Evolutionary conservation across 1,140 invertebrate genomes (phyloP).

Genomic region (Atta cephalotes): DNA sequence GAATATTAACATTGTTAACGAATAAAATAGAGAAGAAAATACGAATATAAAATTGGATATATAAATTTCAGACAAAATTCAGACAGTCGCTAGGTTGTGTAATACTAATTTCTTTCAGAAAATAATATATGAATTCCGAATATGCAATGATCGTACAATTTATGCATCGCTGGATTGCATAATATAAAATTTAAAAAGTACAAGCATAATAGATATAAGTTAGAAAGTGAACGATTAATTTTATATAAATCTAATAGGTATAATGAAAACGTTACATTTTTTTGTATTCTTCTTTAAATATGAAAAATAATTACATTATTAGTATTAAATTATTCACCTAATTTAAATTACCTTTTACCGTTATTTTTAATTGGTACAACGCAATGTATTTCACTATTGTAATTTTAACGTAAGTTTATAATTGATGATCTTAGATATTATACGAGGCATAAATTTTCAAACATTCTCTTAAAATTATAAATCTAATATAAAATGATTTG

Average conservation of each 20-base stretch:
- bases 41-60: background rate
- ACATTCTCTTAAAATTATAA: background rate
- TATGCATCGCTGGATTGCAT: background rate
- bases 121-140: background rate
- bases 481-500: background rate
- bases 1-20: background rate
- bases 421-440: background rate
- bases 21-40: background rate
- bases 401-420: slow-evolving; percentile 6
- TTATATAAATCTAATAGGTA: background rate
- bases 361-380: background rate
- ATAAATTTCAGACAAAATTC: slow-evolving; percentile 15
- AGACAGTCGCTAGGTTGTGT: background rate
- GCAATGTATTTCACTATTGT: background rate
- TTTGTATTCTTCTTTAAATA: background rate
- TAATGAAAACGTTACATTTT: background rate
- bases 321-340: background rate
- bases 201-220: background rate
- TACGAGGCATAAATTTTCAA: slow-evolving; percentile 5
- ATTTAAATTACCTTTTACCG: background rate
- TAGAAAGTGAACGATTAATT: slow-evolving; percentile 2
- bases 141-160: background rate
- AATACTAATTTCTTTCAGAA: background rate
- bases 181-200: background rate
- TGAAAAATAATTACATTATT: slow-evolving; percentile 11